Evolutionary conservation across 2,888 invertebrate genomes (phyloP), one percentile per base, ranked within the genome.

Genomic region (Tinea semifulvella): DNA sequence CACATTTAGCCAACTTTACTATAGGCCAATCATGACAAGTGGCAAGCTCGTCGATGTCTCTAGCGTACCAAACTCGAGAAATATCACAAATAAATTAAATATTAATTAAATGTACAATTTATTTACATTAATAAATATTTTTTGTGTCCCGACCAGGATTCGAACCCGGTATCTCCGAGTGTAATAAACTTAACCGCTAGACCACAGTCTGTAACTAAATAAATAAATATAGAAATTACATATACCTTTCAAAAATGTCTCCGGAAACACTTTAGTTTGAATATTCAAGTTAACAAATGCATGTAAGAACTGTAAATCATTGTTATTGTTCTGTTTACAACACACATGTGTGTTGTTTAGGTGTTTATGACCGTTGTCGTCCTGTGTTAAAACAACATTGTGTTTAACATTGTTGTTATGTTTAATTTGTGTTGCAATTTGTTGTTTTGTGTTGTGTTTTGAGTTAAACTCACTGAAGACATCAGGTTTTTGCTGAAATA

Each of bases 221-320:
- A 10, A 25, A 25, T 25, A 25, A 25, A 25, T 25, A 7, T 25
- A 25, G 6, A 25, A 10, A 11, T 5, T 7, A 22, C 22, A 7
- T 7, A 31, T 57, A 77, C 79, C 77, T 68, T 75, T 77, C 10
- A 66, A 53, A 57, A 76, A 74, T 1, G 69, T 60, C 31, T 63
- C 54, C 0, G 79, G 79, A 2, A 80, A 45, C 0, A 79, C 60
- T 38, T 72, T 69, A 36, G 75, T 70, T 48, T 70, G 69, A 31
- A 79, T 69, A 58, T 64, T 71, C 18, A 79, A 58, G 0, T 65
- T 60, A 1, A 79, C 70, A 62, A 80, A 79, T 1, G 79, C 77
- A 48, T 72, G 65, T 11, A 80, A 51, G 56, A 79, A 79, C 27
- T 72, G 72, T n/a, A 60, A 50, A 47, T 66, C 56, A 17, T 36